Evolutionary conservation across 2,113 vertebrate species (phyloP), one percentile per base, ranked within the genome.

Genomic region (Perca flavescens): DNA sequence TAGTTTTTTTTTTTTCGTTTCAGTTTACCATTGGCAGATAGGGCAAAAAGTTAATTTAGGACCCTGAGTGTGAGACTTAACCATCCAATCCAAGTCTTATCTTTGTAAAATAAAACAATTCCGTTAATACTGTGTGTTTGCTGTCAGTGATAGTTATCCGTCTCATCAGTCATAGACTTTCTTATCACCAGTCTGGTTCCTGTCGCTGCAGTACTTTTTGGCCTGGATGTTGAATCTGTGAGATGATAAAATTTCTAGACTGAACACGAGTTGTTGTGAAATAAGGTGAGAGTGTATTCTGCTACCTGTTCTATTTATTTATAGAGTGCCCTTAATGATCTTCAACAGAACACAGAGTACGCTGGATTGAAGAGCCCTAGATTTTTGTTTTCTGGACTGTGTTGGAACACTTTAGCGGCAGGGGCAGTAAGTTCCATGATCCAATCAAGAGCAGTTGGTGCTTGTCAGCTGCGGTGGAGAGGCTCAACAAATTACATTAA

Each of bases 311-410:
- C 85, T 88, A 31, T 92, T 91, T 90, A 91, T 92, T 88, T 79
- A 85, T 89, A 82, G 89, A 92, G 89, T 64, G 87, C 88, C 62
- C 90, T 93, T 90, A 91, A 88, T 92, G 87, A 90, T 89, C 74
- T 89, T 72, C 79, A 86, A 78, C 87, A 82, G 69, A 85, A 77
- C 88, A 72, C 47, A 21, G 84, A 88, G 83, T 21, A 80, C 89
- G 60, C 80, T 77, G 85, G 21, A 83, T 62, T 92, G 90, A 89
- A 92, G 92, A 87, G 92, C 92, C 90, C 91, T 92, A 88, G 86
- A 93, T 89, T 77, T 89, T 62, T 90, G 85, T 90, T 91, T 86
- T 82, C 82, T 84, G 86, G 83, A 77, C 82, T 31, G 68, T 65
- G 73, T 66, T 83, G 80, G 82, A 89, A 84, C 91, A 91, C 92